Conservation (phyloP, 2,888 invertebrate species). For the Seira ritae region DNA sequence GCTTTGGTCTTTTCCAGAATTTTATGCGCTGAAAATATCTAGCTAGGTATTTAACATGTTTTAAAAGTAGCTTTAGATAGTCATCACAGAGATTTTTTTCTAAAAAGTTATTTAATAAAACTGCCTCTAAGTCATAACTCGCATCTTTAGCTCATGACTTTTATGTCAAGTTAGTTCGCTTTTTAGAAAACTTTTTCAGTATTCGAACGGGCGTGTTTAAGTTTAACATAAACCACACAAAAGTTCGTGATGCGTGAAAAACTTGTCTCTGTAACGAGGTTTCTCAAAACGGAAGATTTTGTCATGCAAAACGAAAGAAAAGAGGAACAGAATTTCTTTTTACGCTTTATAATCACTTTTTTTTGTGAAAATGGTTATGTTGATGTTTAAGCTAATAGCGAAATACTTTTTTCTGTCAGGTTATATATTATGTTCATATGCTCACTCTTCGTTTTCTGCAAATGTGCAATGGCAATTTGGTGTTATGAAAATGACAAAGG, state of each 20-base stretch:
- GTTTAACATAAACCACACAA: constrained; percentile 7
- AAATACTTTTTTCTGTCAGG: not conserved
- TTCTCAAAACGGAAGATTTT: constrained; percentile 19
- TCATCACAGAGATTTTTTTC: too few relatives aligned
- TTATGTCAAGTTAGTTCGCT: not conserved
- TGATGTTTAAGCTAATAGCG: not conserved
- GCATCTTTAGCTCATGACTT: too few relatives aligned
- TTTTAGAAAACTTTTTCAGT: not conserved
- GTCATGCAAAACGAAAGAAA: constrained; percentile 17
- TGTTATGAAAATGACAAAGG: not conserved
- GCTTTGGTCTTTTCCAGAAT: too few relatives aligned
- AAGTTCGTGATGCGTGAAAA: constrained; percentile 23
- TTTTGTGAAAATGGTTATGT: constrained; percentile 17
- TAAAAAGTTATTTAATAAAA: too few relatives aligned
- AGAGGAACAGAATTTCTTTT: not conserved
- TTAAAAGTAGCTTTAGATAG: too few relatives aligned
- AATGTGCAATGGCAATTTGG: not conserved
- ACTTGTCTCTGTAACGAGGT: not conserved
- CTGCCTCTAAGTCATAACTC: too few relatives aligned
- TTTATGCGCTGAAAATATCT: too few relatives aligned
- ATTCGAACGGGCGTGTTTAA: not conserved
- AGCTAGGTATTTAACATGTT: too few relatives aligned
- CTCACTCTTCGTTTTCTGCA: too few relatives aligned
- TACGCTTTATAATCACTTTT: constrained; percentile 15
- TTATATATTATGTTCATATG: too few relatives aligned